Evolutionary conservation across 1,140 invertebrate genomes (phyloP), one percentile per base, ranked within the genome.

Genomic region (Neuroterus valhalla): DNA sequence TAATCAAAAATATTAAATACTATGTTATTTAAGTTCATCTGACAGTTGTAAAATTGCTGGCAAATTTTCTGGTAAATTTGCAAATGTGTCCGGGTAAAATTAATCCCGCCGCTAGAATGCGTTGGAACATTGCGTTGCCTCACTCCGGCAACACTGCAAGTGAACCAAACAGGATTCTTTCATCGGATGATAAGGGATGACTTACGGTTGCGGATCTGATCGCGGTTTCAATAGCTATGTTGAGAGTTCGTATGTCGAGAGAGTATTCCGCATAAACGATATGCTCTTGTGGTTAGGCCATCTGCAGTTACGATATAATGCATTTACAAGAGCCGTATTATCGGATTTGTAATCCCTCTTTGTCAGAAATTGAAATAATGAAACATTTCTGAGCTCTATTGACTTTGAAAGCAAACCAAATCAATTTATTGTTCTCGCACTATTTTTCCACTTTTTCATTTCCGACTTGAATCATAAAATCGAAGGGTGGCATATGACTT

Each of bases 181-280:
- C 14, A 31, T 23, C 52, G 52, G 23, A 31, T 62, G 52, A 62
- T 62, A 62, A 62, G 52, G 1, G 52, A 38, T 31, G 52, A 31
- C 52, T 62, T 23, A 62, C 31, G 52, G 11, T 62, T 62, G 26
- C 12, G 11, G 14, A 62, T 55, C 12, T 26, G 31, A 55, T 55
- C 11, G 12, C 1, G 23, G 19, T 62, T 62, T 15, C 31, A 31
- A 38, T 31, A 31, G 11, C 23, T 26, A 55, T 21, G 31, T 15
- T 23, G 31, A 26, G 23, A n/a, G n/a, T 23, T 62, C 6, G 26
- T 62, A 26, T 62, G 31, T 38, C 6, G 31, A 12, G 52, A 21
- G 21, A 3, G 52, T 31, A 55, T 31, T 31, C 31, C 31, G 23
- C 31, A 15, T n/a, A 62, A 38, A 31, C 55, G 23, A 62, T 31